phyloP scores from a whole-genome alignment of 2,113 vertebrate species.

The Macrotis lagotis region DNA sequence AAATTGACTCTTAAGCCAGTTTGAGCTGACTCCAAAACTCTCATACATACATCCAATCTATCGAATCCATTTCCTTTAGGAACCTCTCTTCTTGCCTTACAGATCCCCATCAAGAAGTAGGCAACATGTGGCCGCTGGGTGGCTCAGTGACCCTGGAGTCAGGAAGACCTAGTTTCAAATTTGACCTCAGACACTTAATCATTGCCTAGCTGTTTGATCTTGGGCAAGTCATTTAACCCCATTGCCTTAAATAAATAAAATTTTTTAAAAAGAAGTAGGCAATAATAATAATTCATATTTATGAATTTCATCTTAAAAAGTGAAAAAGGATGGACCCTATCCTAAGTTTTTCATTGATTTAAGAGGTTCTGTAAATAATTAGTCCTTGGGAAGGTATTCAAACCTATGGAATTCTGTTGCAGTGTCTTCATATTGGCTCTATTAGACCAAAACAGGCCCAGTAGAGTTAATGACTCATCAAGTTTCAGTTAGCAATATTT shows the following conservation, averaged over 20 bases:
- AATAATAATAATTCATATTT: not conserved
- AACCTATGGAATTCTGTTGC: not conserved
- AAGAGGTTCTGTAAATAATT: not conserved
- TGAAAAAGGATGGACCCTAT: not conserved
- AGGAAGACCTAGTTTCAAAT: no score
- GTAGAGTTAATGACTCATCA: not conserved
- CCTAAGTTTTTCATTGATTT: not conserved
- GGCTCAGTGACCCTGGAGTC: no score
- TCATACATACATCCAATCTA: not conserved
- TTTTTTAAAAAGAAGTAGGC: no score
- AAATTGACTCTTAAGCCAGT: not conserved
- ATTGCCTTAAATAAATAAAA: no score
- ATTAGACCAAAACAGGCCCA: not conserved
- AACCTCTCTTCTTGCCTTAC: not conserved
- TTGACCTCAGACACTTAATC: no score
- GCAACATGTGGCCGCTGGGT: no score
- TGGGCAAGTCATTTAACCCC: no score
- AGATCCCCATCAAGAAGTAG: not conserved
- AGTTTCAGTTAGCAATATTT: not conserved
- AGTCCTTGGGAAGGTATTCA: not conserved
- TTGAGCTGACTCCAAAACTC: not conserved
- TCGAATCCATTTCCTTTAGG: not conserved
- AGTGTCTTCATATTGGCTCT: not conserved
- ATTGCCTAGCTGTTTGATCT: no score
- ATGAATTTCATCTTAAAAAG: not conserved